Evolutionary conservation across 2,888 invertebrate species (phyloP), one percentile per base, ranked within the genome.

Genomic region (Gasteruption jaculator): DNA sequence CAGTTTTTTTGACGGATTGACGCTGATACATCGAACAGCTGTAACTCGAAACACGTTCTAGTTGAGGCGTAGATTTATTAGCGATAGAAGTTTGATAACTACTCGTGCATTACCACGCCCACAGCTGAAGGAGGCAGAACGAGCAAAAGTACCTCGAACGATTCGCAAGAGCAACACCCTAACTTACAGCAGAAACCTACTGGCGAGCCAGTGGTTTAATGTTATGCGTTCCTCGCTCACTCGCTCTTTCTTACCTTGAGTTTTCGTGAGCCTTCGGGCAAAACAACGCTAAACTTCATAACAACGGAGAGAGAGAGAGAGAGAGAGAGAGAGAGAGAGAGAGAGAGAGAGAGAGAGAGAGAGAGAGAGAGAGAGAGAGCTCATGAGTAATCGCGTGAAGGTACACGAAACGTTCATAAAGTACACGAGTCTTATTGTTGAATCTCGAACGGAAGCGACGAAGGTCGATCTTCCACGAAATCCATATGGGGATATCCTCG

Each of bases 11-110:
- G 44, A 49, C 46, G 50, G 48, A 41, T 37, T 42, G 45, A 29
- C 41, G 39, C 37, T 46, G 50, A 48, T 48, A 41, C 50, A 42
- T 47, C 38, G 45, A 53, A 49, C 48, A 49, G 50, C 46, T 41
- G 48, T 55, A 57, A 56, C 59, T 57, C 57, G 47, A 49, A 62
- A 61, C 60, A 53, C 62, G 60, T 61, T 65, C 65, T 67, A 65
- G 65, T 67, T 66, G 65, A 61, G 63, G 54, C 57, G 53, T 57
- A 63, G 65, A 66, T 67, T 67, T 67, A 67, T 67, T 62, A 63
- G 59, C 60, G 60, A 61, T 64, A 62, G 61, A 52, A 43, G 54
- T 57, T 60, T 57, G 65, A 67, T 65, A 67, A 63, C 60, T 56
- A 57, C 57, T 59, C 65, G 63, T 65, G 63, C 63, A 65, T 63